phyloP scores from a whole-genome alignment of 92 coral and sea anemone genomes.

The Phenganax marumi region DNA sequence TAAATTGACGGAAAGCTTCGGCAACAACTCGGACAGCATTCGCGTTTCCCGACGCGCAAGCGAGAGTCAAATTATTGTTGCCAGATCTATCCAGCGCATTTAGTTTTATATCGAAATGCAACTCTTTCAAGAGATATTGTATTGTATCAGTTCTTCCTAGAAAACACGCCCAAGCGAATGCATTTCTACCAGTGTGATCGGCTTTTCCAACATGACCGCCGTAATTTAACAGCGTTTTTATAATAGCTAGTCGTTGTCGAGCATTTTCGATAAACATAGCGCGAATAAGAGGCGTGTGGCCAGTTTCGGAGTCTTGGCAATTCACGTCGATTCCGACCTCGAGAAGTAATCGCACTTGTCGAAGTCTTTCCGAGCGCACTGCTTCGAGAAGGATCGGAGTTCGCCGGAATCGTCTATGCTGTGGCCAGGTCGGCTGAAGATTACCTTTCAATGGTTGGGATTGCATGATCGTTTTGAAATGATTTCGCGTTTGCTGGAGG shows the following conservation, averaged over 20 bases:
- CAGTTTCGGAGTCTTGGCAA: slow-evolving; percentile 69
- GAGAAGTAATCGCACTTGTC: slow-evolving; percentile 74
- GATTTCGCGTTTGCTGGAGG: too few species aligned
- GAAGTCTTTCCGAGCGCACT: slow-evolving; percentile 71
- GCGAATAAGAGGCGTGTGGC: slow-evolving; percentile 79
- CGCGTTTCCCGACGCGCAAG: slow-evolving; percentile 91
- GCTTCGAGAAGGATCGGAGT: slow-evolving; percentile 86
- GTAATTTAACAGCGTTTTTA: slow-evolving; percentile 69
- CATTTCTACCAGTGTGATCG: slow-evolving; percentile 68
- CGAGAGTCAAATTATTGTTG: slow-evolving; percentile 78
- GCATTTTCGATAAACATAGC: slow-evolving; percentile 75
- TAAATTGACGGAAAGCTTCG: slow-evolving; percentile 62
- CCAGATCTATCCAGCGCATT: slow-evolving; percentile 70
- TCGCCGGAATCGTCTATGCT: slow-evolving; percentile 45
- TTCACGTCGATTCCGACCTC: slow-evolving; percentile 92
- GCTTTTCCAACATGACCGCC: slow-evolving; percentile 71
- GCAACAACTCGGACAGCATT: slow-evolving; percentile 69
- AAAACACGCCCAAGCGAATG: slow-evolving; percentile 85
- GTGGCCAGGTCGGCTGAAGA: slow-evolving; percentile 14
- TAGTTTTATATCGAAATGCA: slow-evolving; percentile 67
- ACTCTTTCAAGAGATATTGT: slow-evolving; percentile 65
- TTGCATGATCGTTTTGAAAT: background rate
- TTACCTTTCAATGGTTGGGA: background rate
- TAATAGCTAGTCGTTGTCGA: slow-evolving; percentile 67
- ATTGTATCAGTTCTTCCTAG: slow-evolving; percentile 75